Base-by-base conservation (phyloP, 1,140 invertebrate species). In the Drosophila tropicalis region DNA sequence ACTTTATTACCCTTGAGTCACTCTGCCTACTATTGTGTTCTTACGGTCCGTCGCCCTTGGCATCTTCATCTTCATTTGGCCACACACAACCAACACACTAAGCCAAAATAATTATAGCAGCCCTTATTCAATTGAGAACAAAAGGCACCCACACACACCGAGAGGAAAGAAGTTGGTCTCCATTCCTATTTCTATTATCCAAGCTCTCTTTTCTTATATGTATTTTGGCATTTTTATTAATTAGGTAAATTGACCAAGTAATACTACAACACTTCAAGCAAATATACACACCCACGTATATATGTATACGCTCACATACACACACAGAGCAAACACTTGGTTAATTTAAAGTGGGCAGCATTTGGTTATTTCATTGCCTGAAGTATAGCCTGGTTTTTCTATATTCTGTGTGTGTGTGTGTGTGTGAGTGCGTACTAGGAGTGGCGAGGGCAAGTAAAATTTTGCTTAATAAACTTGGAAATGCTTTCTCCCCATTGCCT, bases 221-320 rank as follows among this genome's bases (percentile, higher is more conserved):
- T 75, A 58, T 70, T 76, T 74, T 62, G 67, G 55, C 71, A 72
- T 89, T 87, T 81, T 84, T 89, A 83, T 87, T 87, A 89, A 87
- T 87, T 87, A 87, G 89, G 68, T 61, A 87, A 89, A 87, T 89
- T 76, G 84, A 58, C 44, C 54, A 13, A 36, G 34, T 63, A n/a
- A 68, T 41, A 62, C 44, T 12, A 17, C 2, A 17, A 47, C 12
- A 41, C 61, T 47, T 15, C 36, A 41, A 44, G 61, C 66, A 41
- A 55, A 66, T 29, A 66, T 29, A 54, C 55, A 25, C 68, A 41
- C 29, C 13, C 15, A 15, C 29, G 47, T 25, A 5, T 44, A 40
- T 39, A 25, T 13, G 64, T 36, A 32, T 39, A 67, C 56, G 54
- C 57, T 47, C 60, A 36, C 34, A 6, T 17, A 39, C 15, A 60